These are phyloP conservation scores for Yponomeuta plumbellus DNA, from an alignment of 2,888 invertebrate species.

Conservation along the genomic window DNA sequence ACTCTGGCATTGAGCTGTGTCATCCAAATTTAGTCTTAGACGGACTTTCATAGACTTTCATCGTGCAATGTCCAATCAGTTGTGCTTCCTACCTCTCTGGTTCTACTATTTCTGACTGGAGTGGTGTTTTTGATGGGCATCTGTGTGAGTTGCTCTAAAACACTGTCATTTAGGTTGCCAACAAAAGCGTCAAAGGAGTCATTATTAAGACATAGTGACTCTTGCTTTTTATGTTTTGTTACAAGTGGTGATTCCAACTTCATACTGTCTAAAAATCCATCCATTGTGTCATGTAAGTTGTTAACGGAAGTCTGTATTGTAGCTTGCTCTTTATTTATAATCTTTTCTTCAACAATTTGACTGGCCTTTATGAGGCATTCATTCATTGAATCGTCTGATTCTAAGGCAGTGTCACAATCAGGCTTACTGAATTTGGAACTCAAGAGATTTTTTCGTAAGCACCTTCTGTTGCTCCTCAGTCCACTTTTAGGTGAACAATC, in stretches of 20 bases:
- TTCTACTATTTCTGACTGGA: slow-evolving; percentile 28
- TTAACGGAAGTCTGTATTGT: slow-evolving; percentile 25
- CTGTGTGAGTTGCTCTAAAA: slow-evolving; percentile 58
- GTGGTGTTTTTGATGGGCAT: slow-evolving; percentile 43
- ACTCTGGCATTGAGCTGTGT: slow-evolving; percentile 68
- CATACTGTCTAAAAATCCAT: slow-evolving; percentile 55
- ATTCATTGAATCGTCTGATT: slow-evolving; percentile 72
- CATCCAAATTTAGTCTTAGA: slow-evolving; percentile 53
- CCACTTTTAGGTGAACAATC: slow-evolving; percentile 58
- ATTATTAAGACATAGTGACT: slow-evolving; percentile 51
- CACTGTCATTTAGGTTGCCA: slow-evolving; percentile 65
- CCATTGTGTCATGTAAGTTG: slow-evolving; percentile 52
- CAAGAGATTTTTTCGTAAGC: slow-evolving; percentile 60
- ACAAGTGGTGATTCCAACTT: slow-evolving; percentile 54
- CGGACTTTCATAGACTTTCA: slow-evolving; percentile 41
- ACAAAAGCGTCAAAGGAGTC: slow-evolving; percentile 69
- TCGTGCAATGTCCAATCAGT: slow-evolving; percentile 48
- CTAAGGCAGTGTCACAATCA: slow-evolving; percentile 56
- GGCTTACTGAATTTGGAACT: slow-evolving; percentile 61
- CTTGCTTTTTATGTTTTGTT: slow-evolving; percentile 41
- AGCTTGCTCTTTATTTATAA: slow-evolving; percentile 38
- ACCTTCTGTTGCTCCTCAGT: slow-evolving; percentile 42
- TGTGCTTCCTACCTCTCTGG: slow-evolving; percentile 15
- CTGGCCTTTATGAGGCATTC: slow-evolving; percentile 67
- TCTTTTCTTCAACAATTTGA: slow-evolving; percentile 64